Conservation (phyloP, 2,888 invertebrate genomes). For the Imbricaverruca yamaguchii region DNA sequence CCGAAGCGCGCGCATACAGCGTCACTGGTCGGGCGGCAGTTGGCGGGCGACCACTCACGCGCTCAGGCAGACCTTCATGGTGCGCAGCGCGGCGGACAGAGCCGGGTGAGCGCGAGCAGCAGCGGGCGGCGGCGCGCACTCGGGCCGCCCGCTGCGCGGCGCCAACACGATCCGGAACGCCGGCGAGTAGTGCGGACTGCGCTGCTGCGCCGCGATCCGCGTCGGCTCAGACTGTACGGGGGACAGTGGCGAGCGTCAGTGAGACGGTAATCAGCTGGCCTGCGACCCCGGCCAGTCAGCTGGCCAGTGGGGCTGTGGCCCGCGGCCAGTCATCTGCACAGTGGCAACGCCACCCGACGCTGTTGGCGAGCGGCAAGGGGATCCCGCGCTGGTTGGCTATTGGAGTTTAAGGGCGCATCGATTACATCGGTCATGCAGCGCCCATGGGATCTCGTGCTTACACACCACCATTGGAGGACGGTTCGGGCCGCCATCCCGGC, state of each 20-base stretch:
- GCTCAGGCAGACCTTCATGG: conserved; percentile 46
- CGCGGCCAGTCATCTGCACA: no score
- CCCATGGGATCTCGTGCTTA: no score
- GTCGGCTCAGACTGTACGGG: conserved; percentile 51
- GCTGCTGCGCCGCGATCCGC: conserved; percentile 53
- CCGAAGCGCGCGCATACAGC: not conserved
- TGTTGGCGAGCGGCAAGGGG: no score
- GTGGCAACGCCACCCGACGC: no score
- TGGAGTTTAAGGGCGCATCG: no score
- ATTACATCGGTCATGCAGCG: no score
- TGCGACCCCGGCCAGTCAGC: no score
- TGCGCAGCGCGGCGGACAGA: conserved; percentile 55
- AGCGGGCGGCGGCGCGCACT: conserved; percentile 4
- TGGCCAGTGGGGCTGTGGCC: no score
- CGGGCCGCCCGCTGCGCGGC: conserved; percentile 43
- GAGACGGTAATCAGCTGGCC: no score
- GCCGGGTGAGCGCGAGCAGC: conserved; percentile 38
- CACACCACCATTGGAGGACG: no score
- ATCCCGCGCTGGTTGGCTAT: no score
- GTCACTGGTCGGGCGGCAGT: not conserved
- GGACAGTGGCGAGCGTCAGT: not conserved
- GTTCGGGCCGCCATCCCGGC: no score
- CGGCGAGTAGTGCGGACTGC: conserved; percentile 59
- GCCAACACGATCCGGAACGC: conserved; percentile 62
- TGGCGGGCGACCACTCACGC: conserved; percentile 41